A percentile compares a stretch with the other conserved stretches of the same genome.
phyloP scores from a whole-genome alignment of 1,140 invertebrate species.

The Drosophila azteca region DNA sequence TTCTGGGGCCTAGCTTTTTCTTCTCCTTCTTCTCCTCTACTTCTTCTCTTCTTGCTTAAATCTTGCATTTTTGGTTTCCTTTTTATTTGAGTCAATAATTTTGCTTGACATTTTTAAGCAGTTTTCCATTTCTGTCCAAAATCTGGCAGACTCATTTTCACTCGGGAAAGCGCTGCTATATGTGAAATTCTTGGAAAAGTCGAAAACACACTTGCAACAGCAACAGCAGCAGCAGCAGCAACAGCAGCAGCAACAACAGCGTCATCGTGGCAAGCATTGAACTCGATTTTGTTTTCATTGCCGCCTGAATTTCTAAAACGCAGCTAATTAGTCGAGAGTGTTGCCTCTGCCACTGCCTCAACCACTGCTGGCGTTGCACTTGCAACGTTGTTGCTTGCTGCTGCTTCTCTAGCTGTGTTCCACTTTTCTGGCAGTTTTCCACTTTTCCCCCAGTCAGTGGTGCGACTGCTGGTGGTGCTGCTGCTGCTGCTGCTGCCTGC shows the following conservation, averaged over 20 bases:
- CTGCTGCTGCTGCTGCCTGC: too few species aligned
- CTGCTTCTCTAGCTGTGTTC: conserved; percentile 79
- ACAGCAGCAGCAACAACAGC: conserved; percentile 39
- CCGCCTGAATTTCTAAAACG: conserved; percentile 81
- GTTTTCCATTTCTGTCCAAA: conserved; percentile 56
- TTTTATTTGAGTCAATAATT: not conserved
- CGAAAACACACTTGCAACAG: conserved; percentile 37
- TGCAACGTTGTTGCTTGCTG: conserved; percentile 31
- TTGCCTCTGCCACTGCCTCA: conserved; percentile 40
- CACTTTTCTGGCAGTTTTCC: conserved; percentile 76
- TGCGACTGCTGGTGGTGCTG: conserved; percentile 10
- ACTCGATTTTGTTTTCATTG: conserved; percentile 83
- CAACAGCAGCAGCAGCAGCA: conserved; percentile 26
- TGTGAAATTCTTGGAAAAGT: conserved; percentile 76
- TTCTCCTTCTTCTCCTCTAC: too few species aligned
- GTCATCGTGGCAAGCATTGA: conserved; percentile 78
- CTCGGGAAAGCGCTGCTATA: conserved; percentile 65
- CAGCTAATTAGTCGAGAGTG: conserved; percentile 82
- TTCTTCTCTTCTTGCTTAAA: not conserved
- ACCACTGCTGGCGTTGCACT: conserved; percentile 37
- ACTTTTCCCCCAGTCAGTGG: conserved; percentile 71
- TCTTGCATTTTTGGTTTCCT: not conserved
- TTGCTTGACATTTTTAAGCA: conserved; percentile 22
- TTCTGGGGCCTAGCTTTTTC: too few species aligned
- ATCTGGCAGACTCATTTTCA: conserved; percentile 68